Conservation (phyloP, 1,140 invertebrate species). For the Euglossa dilemma region DNA sequence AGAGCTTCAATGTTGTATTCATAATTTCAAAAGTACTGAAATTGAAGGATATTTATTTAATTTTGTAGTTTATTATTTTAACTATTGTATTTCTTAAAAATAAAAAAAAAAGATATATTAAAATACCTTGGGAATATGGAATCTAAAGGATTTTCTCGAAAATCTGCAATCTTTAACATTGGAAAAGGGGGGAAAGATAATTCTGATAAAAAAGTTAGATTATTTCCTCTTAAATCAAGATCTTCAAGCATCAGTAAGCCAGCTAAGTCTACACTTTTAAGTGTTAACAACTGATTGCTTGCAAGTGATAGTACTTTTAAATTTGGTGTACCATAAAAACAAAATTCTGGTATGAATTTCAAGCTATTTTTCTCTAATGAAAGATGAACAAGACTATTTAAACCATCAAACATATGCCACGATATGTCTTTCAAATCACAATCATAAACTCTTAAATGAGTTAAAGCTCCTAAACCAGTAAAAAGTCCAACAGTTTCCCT, state of each 20-base stretch:
- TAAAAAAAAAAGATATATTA: not conserved
- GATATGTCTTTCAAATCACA: slow-evolving; percentile 85
- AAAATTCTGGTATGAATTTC: slow-evolving; percentile 86
- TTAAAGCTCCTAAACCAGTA: slow-evolving; percentile 83
- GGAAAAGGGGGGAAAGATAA: slow-evolving; percentile 88
- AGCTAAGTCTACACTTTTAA: slow-evolving; percentile 86
- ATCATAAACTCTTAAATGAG: slow-evolving; percentile 84
- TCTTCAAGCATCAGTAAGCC: slow-evolving; percentile 86
- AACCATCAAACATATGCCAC: slow-evolving; percentile 88
- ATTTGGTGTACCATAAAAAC: slow-evolving; percentile 86
- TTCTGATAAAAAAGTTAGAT: slow-evolving; percentile 87
- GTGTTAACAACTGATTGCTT: slow-evolving; percentile 84
- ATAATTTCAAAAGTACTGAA: slow-evolving; percentile 87
- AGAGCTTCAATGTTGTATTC: slow-evolving; percentile 86
- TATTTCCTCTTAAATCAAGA: slow-evolving; percentile 86
- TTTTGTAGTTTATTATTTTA: not conserved
- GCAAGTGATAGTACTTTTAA: slow-evolving; percentile 85
- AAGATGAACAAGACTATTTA: slow-evolving; percentile 84
- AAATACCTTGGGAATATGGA: slow-evolving; percentile 84
- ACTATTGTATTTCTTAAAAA: not conserved
- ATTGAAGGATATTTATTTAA: slow-evolving; percentile 38
- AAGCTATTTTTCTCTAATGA: slow-evolving; percentile 86
- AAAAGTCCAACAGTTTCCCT: slow-evolving; percentile 80
- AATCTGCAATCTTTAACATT: slow-evolving; percentile 84
- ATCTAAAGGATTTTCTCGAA: slow-evolving; percentile 86